Conservation (phyloP, 2,888 invertebrate genomes). For the Synergus gifuensis region DNA sequence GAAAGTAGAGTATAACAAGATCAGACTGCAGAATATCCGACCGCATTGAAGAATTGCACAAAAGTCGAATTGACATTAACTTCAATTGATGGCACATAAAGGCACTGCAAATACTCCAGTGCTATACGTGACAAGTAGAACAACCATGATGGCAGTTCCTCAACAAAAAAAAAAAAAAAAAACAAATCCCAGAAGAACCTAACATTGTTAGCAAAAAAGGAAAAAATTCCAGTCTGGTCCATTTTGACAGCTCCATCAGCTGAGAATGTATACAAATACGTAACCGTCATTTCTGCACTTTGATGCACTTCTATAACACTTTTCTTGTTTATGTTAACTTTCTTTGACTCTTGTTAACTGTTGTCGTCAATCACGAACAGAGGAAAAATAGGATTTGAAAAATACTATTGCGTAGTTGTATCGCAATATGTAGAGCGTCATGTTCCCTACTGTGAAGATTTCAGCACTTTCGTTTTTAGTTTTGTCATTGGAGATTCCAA, state of each 20-base stretch:
- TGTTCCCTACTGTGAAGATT: slow-evolving; percentile 17
- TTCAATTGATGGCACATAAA: slow-evolving; percentile 53
- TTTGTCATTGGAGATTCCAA: background rate
- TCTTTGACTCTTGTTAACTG: background rate
- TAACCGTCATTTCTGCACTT: background rate
- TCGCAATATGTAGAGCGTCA: slow-evolving; percentile 31
- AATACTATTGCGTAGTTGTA: slow-evolving; percentile 59
- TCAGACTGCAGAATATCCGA: slow-evolving; percentile 39
- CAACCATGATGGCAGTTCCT: slow-evolving; percentile 40
- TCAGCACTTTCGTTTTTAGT: background rate
- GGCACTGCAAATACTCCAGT: slow-evolving; percentile 44
- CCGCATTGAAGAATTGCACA: slow-evolving; percentile 48
- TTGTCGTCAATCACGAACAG: background rate
- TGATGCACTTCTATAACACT: background rate
- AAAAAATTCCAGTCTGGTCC: background rate
- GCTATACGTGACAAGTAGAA: slow-evolving; percentile 47
- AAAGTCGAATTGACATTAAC: slow-evolving; percentile 51
- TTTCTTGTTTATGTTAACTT: background rate
- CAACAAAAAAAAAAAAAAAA: background rate
- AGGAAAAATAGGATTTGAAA: slow-evolving; percentile 10
- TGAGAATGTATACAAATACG: slow-evolving; percentile 7
- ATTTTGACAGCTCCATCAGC: slow-evolving; percentile 13
- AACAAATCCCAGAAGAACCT: background rate
- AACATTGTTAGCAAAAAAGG: background rate
- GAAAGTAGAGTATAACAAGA: slow-evolving; percentile 42